Evolutionary conservation across 2,888 invertebrate genomes (phyloP), one percentile per base, ranked within the genome.

Genomic region (Venustoraphidia nigricollis): DNA sequence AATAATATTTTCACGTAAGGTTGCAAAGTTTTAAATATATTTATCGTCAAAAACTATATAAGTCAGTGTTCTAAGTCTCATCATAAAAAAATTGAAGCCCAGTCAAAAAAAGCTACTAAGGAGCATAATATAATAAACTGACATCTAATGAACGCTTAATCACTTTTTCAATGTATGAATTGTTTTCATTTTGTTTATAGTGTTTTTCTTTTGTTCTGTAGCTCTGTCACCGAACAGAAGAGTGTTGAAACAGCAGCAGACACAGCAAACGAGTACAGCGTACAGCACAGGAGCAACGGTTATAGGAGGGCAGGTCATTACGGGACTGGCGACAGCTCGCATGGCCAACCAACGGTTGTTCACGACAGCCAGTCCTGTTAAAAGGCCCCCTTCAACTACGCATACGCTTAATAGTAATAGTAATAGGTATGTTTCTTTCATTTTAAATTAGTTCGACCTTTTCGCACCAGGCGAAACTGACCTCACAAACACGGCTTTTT

Each of bases 361-460:
- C 37, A 14, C 47, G 17, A 42, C 42, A 47, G 43, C 43, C 37
- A 41, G 42, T 27, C 47, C 37, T 38, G 27, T 35, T 36, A 13
- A 36, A 27, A 27, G 27, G n/a, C 14, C 45, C 13, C 34, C 47
- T 13, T 43, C 42, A 13, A 47, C 41, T 34, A 60, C 65, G 58
- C 62, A 66, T 70, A 72, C 72, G 71, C 73, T 73, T 71, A 74
- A 72, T 72, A 73, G 72, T 72, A 73, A 73, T 72, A 73, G 73
- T 72, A 73, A 73, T 72, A 73, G 73, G 73, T 73, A 60, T 67
- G 66, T 8, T 10, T 14, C 11, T 39, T 39, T 39, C 8, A 13
- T 39, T 39, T 39, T 13, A 10, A 13, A 39, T 39, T 14, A 39
- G 2, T 14, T 27, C 6, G 6, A 27, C 27, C 27, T 6, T 27